Evolutionary conservation across 92 coral and sea anemone genomes (phyloP), one percentile per base, ranked within the genome.

Genomic region (Zoanthus gigantus): DNA sequence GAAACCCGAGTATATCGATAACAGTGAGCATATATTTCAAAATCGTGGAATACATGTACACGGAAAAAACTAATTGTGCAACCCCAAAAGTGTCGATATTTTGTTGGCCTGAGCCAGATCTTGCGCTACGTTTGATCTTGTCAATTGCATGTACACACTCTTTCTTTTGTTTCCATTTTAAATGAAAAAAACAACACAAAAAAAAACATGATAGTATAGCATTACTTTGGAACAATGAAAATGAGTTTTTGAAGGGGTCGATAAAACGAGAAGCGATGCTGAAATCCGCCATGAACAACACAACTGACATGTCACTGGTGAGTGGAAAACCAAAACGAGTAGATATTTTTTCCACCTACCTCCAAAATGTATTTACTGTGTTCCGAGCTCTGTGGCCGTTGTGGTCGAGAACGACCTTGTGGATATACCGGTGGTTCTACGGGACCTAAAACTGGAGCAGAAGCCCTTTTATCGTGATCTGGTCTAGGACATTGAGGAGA

Each of bases 401-500:
- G 85, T 81, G 58, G 74, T 66, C 85, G 74, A 9, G 44, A 14
- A 7, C 63, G 73, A 46, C 85, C 85, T 53, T 81, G 85, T 66
- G 85, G 85, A 81, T 37, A 81, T 11, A 6, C 46, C 17, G 75
- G 75, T 31, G 71, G 85, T 13, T 81, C 85, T 15, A 71, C 44
- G 10, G 85, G 61, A 23, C 76, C 66, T 66, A 81, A 66, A 66
- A 82, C 77, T 11, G 94, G 92, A 0, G 83, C 86, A 46, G 94
- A 89, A 71, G 86, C 77, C 75, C 91, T 77, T 48, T 74, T 89
- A 29, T 80, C 91, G 37, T 89, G 89, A 15, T 94, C 92, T 63
- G 85, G 83, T 50, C 93, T 90, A 0, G 92, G 90, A 66, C 53
- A 88, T 31, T 84, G 84, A 14, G 98, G 95, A 48, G 98, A 94